phyloP scores from a whole-genome alignment of 2,797 vertebrate genomes.

The Myotis myotis region DNA sequence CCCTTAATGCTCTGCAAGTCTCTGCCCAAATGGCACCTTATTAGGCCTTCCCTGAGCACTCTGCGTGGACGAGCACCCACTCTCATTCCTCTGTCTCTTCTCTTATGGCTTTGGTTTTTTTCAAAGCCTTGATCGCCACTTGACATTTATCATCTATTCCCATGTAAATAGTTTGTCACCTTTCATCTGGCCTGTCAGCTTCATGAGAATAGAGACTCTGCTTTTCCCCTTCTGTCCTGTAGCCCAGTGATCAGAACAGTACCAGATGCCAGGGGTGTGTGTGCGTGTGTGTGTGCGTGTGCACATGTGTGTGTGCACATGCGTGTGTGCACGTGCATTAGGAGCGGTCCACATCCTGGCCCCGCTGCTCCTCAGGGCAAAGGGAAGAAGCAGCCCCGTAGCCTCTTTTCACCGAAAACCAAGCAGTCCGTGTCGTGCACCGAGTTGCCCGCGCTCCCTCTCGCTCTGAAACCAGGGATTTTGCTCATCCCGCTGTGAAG shows the following conservation, averaged over 20 bases:
- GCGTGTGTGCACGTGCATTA: neutral
- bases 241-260: neutral
- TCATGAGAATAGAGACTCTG: neutral
- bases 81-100: neutral
- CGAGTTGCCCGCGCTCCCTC: neutral
- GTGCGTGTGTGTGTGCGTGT: rapidly evolving
- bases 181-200: neutral
- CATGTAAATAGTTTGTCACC: neutral
- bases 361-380: neutral
- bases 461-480: slow-evolving; percentile 48
- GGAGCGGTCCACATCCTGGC: neutral
- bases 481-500: neutral
- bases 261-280: no score
- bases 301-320: no score
- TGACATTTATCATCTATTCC: neutral
- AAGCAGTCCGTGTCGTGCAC: neutral
- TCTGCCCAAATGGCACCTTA: neutral
- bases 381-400: neutral
- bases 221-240: neutral
- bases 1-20: neutral
- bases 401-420: neutral
- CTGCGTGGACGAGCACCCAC: neutral
- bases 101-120: neutral
- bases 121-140: neutral
- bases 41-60: neutral